Evolutionary conservation across 2,888 invertebrate genomes (phyloP), one percentile per base, ranked within the genome.

Genomic region (Hyalella azteca): DNA sequence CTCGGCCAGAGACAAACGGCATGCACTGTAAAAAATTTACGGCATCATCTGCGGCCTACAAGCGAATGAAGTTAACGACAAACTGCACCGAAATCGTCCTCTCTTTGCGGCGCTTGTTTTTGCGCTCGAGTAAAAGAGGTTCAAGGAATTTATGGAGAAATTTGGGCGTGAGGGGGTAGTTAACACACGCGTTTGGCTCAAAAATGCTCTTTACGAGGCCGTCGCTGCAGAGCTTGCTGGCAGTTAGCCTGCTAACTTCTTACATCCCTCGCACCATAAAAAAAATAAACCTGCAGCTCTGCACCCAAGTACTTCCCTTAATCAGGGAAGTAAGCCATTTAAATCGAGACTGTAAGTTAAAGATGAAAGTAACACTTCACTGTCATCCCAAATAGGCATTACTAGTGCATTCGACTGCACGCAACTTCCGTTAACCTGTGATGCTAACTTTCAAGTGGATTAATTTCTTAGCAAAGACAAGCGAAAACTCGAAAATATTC

Each of bases 151-250:
- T 66, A 66, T 36, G 66, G 66, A 66, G 66, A 66, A 66, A 36
- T 66, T 66, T 36, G 66, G 66, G 66, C 66, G 36, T 66, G 66
- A 66, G 36, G 66, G 66, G 29, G n/a, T 66, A 66, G 36, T 66
- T 66, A 66, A 66, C 66, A 66, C 66, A 32, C 32, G 36, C 66
- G 36, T 66, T 66, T 66, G 66, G 66, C 29, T 66, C 36, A 66
- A 66, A 66, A 66, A 66, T 66, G 66, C 13, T 15, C 19, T 66
- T 66, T 66, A 66, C 66, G 66, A 66, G 66, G 66, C 36, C n/a
- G 19, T 66, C 39, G 36, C n/a, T n/a, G 32, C 66, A 13, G 66
- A 66, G 66, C 36, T 66, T 66, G 19, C 66, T 36, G 39, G 66
- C 29, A 22, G 66, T 66, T 36, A 66, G 66, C 11, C 36, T 19